Evolutionary conservation across 2,888 invertebrate genomes (phyloP), one percentile per base, ranked within the genome.

Genomic region (Empis livida): DNA sequence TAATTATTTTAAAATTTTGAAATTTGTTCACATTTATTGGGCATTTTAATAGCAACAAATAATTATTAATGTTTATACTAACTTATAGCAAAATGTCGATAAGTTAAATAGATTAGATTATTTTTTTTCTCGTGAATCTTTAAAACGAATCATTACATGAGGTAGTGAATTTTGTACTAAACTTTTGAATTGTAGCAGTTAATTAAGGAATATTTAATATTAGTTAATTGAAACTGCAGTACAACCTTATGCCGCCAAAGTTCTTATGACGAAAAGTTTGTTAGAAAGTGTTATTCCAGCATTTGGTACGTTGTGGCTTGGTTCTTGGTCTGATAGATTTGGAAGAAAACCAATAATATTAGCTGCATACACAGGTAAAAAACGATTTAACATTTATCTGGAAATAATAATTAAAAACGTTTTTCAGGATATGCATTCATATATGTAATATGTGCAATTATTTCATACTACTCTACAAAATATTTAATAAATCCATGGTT

Each of bases 271-370:
- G 1, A 76, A 73, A 54, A 73, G 76, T 2, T 62, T 84, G 1
- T 63, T 84, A 35, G 80, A 82, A 55, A 77, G 79, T 37, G 65
- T 84, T 41, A 70, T 81, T 45, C 83, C 85, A 2, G 79, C 84
- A 0, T 57, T 82, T 40, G 62, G 82, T 10, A 79, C 82, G 44
- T 70, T 86, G 42, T 84, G 86, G 60, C 63, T 87, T 53, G 89
- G 87, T 10, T 82, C 85, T 1, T 89, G 87, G 87, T 86, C 85
- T 43, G 88, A 89, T 60, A 79, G 75, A 52, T 76, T 82, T 68
- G 88, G 89, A 27, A 73, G 87, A 42, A 80, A 82, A 59, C 83
- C 85, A 10, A 68, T 86, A 45, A 60, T 88, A 37, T 61, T 84
- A 5, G 70, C 77, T 55, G 76, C 82, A 5, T 70, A 80, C 51